These are phyloP conservation scores for Aulostomus chinensis DNA, from an alignment of 2,797 vertebrate genomes.

Conservation along the genomic window DNA sequence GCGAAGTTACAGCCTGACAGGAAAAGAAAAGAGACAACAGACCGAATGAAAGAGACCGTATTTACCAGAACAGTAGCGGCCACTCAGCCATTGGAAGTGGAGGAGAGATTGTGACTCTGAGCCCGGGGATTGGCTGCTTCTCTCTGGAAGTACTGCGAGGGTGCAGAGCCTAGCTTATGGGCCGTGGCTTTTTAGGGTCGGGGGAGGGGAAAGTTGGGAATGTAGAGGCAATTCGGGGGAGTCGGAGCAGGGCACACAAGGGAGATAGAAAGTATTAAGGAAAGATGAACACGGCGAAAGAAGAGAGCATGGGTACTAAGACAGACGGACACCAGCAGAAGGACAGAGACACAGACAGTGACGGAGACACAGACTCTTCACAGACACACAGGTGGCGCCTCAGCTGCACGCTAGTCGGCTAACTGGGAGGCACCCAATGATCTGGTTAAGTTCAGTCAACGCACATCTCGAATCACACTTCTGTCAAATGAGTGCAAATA, in stretches of 20 bases:
- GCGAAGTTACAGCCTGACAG: conserved; percentile 24
- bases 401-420: too few relatives aligned
- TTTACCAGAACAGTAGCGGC: conserved; percentile 79
- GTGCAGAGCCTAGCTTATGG: conserved; percentile 81
- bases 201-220: conserved; percentile 32
- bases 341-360: conserved; percentile 36
- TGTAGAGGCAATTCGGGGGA: conserved; percentile 45
- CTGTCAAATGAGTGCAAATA: too few relatives aligned
- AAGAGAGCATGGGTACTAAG: conserved; percentile 48
- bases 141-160: conserved; percentile 84
- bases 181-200: conserved; percentile 65
- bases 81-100: conserved; percentile 82
- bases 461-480: too few relatives aligned
- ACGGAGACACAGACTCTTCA: conserved; percentile 44
- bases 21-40: conserved; percentile 20
- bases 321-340: conserved; percentile 30
- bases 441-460: too few relatives aligned
- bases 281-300: conserved; percentile 62
- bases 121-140: conserved; percentile 80
- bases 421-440: too few relatives aligned
- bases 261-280: conserved; percentile 55
- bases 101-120: conserved; percentile 78
- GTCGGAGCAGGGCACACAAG: conserved; percentile 55
- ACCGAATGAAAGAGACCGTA: conserved; percentile 71
- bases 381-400: too few relatives aligned